Conservation (phyloP, 2,797 vertebrate species). For the Brachymystax lenok region DNA sequence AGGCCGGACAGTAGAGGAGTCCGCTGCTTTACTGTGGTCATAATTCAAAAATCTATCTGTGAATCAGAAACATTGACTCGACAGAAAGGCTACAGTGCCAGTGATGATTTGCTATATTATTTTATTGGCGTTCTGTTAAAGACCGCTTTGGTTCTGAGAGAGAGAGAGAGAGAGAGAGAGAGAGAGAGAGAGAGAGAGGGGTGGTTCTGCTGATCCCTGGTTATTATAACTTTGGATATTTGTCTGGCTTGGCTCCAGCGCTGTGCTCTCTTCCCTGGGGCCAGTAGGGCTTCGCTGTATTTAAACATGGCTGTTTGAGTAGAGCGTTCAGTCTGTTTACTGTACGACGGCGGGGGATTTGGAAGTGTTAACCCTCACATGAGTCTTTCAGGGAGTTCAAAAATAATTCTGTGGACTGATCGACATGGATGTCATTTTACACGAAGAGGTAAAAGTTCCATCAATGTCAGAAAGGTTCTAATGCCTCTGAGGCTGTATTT, state of each 20-base stretch:
- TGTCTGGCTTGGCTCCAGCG: constrained; percentile 22
- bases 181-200: neutral
- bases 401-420: neutral
- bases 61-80: constrained; percentile 20
- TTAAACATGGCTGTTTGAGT: constrained; percentile 7
- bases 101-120: neutral
- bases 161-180: constrained; percentile 9
- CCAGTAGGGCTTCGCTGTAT: constrained; percentile 16
- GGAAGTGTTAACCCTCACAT: neutral
- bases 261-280: constrained; percentile 6
- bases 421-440: neutral
- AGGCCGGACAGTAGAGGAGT: constrained; percentile 12
- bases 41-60: constrained; percentile 25
- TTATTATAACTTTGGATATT: constrained; percentile 32
- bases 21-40: neutral
- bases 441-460: neutral
- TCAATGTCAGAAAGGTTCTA: neutral
- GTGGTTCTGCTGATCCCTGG: constrained; percentile 11
- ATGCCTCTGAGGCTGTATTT: neutral
- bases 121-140: neutral
- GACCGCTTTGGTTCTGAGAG: neutral
- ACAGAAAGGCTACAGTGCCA: constrained; percentile 1
- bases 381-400: neutral
- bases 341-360: neutral
- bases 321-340: neutral